Percentiles rank a stretch among this genome's conserved stretches.
Evolutionary conservation across 1,140 invertebrate species (phyloP).

Genomic region (Drosophila ananassae): DNA sequence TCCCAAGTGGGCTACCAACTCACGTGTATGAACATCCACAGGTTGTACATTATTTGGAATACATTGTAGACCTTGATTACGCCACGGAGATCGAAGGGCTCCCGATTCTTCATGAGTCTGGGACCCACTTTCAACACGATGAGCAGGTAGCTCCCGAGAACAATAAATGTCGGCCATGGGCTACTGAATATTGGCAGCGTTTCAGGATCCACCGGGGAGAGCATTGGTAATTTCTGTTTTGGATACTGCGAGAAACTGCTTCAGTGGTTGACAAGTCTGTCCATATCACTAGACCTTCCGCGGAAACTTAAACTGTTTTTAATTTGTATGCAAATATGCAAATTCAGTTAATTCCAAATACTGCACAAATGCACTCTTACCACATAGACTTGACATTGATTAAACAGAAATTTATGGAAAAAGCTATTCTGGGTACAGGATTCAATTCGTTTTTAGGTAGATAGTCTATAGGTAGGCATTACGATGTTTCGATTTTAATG

Average conservation of each 20-base stretch:
- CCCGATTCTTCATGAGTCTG: constrained; percentile 91
- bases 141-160: constrained; percentile 89
- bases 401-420: neutral
- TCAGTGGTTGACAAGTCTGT: neutral
- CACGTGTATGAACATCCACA: constrained; percentile 18
- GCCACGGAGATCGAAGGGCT: constrained; percentile 90
- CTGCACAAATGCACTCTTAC: neutral
- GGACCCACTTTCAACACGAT: constrained; percentile 88
- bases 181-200: neutral
- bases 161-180: constrained; percentile 85
- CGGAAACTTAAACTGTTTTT: neutral
- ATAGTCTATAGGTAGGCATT: too few species aligned
- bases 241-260: neutral
- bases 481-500: too few species aligned
- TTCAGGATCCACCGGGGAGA: neutral
- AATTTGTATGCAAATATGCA: neutral
- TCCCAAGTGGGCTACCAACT: neutral
- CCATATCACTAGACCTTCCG: neutral
- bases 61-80: constrained; percentile 92
- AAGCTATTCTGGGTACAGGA: neutral
- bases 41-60: constrained; percentile 85
- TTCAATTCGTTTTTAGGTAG: too few species aligned
- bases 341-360: neutral
- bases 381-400: neutral
- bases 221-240: neutral